Percentiles rank a stretch among this genome's conserved stretches.
Conservation (phyloP, 2,797 vertebrate species). For the Arctocebus calabarensis region DNA sequence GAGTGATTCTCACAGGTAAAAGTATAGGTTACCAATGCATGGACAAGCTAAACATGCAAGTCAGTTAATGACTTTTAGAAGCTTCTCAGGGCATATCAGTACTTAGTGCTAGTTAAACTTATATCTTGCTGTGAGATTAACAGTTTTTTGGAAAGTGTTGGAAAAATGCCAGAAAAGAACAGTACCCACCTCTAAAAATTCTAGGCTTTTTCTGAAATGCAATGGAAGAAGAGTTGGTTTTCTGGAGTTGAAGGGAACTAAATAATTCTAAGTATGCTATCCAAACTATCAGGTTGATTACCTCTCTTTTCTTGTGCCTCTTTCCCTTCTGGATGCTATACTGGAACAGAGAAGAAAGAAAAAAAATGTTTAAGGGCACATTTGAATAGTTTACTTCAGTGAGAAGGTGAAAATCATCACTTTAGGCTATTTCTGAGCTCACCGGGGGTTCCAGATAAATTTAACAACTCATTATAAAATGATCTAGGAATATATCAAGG, state of each 20-base stretch:
- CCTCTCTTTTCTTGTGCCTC: conserved; percentile 54
- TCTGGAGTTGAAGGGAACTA: background rate
- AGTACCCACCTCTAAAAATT: background rate
- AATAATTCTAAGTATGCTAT: background rate
- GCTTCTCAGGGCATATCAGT: background rate
- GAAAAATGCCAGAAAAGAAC: background rate
- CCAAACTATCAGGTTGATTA: conserved; percentile 49
- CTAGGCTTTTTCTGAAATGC: background rate
- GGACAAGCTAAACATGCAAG: background rate
- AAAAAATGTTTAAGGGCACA: conserved; percentile 76
- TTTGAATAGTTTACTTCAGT: conserved; percentile 81
- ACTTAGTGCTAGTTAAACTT: conserved; percentile 12
- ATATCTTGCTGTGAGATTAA: conserved; percentile 33
- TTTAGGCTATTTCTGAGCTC: conserved; percentile 75
- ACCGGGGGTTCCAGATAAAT: conserved; percentile 79
- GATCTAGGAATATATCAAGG: background rate
- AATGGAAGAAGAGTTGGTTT: background rate
- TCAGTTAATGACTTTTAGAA: conserved; percentile 46
- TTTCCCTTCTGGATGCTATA: conserved; percentile 64
- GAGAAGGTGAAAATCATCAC: conserved; percentile 77
- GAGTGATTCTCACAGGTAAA: background rate
- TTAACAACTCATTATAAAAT: conserved; percentile 49
- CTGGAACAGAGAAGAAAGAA: conserved; percentile 74
- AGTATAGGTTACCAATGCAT: background rate
- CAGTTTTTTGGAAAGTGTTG: background rate